phyloP scores from a whole-genome alignment of 2,888 invertebrate species.

The Acleris literana region DNA sequence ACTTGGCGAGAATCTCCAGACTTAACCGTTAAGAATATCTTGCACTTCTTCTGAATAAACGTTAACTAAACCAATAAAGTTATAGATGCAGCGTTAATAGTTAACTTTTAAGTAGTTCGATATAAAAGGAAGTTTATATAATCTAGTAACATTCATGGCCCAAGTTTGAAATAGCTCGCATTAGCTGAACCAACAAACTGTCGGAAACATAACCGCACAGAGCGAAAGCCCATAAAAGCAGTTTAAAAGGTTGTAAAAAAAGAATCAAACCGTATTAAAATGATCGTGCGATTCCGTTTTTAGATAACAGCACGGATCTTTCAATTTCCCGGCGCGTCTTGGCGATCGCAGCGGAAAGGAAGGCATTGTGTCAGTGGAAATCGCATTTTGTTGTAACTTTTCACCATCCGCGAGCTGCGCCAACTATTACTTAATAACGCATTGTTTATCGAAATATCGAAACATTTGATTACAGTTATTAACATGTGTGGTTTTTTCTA shows the following conservation, averaged over 20 bases:
- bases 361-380: slow-evolving; percentile 41
- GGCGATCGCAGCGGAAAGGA: slow-evolving; percentile 36
- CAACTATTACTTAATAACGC: slow-evolving; percentile 48
- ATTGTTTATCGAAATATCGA: slow-evolving; percentile 29
- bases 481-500: not conserved
- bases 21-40: slow-evolving; percentile 1
- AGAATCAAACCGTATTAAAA: slow-evolving; percentile 33
- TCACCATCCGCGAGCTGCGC: slow-evolving; percentile 55
- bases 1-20: slow-evolving; percentile 13
- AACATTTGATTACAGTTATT: slow-evolving; percentile 20
- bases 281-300: slow-evolving; percentile 37
- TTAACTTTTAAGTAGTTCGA: slow-evolving; percentile 8
- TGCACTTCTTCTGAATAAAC: slow-evolving; percentile 4
- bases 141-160: slow-evolving; percentile 7
- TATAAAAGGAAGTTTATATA: slow-evolving; percentile 15
- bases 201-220: slow-evolving; percentile 27
- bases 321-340: slow-evolving; percentile 47
- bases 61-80: not conserved
- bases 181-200: slow-evolving; percentile 31
- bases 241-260: slow-evolving; percentile 34
- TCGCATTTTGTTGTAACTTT: slow-evolving; percentile 58
- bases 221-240: slow-evolving; percentile 29
- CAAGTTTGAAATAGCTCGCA: slow-evolving; percentile 27
- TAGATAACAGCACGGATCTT: slow-evolving; percentile 41
- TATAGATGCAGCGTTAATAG: not conserved